Conservation (phyloP, 2,113 vertebrate genomes). For the Strix aluco region DNA sequence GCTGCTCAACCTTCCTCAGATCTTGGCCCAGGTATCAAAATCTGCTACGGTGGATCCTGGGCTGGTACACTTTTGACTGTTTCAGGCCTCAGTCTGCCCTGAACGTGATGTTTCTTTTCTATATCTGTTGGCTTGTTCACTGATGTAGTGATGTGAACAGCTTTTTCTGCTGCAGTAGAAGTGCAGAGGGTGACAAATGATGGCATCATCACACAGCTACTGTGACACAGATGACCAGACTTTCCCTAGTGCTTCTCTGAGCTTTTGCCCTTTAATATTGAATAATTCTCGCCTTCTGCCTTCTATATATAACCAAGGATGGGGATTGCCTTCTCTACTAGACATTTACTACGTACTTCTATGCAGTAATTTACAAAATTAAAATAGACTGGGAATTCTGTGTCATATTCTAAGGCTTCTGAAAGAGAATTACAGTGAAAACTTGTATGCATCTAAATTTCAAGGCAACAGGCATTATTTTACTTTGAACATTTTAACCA, state of each 20-base stretch:
- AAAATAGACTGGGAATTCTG: not conserved
- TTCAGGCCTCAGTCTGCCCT: not conserved
- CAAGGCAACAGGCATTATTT: not conserved
- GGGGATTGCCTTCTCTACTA: not conserved
- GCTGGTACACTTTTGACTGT: not conserved
- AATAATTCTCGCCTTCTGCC: not conserved
- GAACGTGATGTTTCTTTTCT: not conserved
- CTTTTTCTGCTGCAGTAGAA: not conserved
- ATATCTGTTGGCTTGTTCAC: not conserved
- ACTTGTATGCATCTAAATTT: not conserved
- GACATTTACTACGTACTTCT: not conserved
- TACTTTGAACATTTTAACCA: not conserved
- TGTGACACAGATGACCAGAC: not conserved
- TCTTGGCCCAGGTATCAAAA: not conserved
- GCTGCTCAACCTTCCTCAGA: not conserved
- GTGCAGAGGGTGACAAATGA: not conserved
- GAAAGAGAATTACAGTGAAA: not conserved
- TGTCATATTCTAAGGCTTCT: not conserved
- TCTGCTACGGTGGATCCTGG: rapidly evolving
- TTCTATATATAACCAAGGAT: not conserved
- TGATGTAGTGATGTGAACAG: not conserved
- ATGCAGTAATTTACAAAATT: not conserved
- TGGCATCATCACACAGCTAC: not conserved
- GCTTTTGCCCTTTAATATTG: not conserved
- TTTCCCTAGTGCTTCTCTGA: not conserved